Conservation (phyloP, 2,888 invertebrate species). For the Apodemia mormo region DNA sequence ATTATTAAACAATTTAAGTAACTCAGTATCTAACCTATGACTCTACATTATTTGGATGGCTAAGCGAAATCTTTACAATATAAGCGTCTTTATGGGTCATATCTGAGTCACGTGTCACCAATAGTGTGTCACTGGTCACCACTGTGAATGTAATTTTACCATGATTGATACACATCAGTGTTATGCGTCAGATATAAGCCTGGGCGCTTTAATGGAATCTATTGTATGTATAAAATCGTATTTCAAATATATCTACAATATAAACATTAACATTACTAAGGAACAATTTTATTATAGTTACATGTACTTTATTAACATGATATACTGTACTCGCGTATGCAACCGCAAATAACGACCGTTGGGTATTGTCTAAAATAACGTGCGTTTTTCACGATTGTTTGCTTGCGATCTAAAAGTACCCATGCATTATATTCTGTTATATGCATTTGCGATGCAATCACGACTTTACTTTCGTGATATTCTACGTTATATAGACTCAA, state of each 20-base stretch:
- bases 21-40: constrained; percentile 53
- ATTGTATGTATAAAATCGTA: constrained; percentile 43
- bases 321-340: not conserved
- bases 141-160: too few relatives aligned
- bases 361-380: too few relatives aligned
- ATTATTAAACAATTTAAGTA: constrained; percentile 58
- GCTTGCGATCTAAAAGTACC: too few relatives aligned
- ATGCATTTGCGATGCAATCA: too few relatives aligned
- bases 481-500: too few relatives aligned
- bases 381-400: too few relatives aligned
- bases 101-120: too few relatives aligned
- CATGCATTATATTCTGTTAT: too few relatives aligned
- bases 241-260: constrained; percentile 31
- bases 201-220: constrained; percentile 5
- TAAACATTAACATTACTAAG: constrained; percentile 32
- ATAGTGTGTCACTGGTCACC: too few relatives aligned
- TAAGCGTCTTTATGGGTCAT: not conserved
- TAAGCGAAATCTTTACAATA: constrained; percentile 46
- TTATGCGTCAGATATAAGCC: too few relatives aligned
- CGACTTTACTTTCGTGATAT: too few relatives aligned
- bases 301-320: constrained; percentile 10
- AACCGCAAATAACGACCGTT: not conserved
- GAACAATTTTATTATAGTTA: constrained; percentile 31
- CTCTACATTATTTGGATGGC: constrained; percentile 44
- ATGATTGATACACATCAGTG: too few relatives aligned